Evolutionary conservation across 2,797 vertebrate species (phyloP).

Genomic region (Sarcophilus harrisii): DNA sequence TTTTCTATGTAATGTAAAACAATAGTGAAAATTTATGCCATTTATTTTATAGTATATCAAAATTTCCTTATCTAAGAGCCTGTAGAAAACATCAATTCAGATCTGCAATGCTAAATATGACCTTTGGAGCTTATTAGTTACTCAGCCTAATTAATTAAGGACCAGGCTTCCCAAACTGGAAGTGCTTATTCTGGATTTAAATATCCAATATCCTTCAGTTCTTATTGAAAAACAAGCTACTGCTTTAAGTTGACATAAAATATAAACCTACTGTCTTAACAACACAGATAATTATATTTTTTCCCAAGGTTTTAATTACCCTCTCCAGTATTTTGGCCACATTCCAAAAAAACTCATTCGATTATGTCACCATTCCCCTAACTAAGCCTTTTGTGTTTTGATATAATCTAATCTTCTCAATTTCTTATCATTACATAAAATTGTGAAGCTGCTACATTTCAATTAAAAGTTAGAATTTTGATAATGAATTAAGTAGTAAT

Average conservation of each 20-base stretch:
- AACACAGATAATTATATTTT: slow-evolving; percentile 79
- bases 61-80: slow-evolving; percentile 14
- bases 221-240: slow-evolving; percentile 59
- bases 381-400: slow-evolving; percentile 72
- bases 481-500: slow-evolving; percentile 1
- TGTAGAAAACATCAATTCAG: slow-evolving; percentile 24
- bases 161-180: slow-evolving; percentile 56
- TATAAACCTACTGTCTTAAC: slow-evolving; percentile 75
- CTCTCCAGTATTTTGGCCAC: slow-evolving; percentile 65
- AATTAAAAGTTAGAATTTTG: slow-evolving; percentile 62
- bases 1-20: background rate
- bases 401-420: slow-evolving; percentile 76
- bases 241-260: slow-evolving; percentile 73
- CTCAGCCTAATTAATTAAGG: slow-evolving; percentile 42
- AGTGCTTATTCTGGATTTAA: slow-evolving; percentile 65
- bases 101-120: slow-evolving; percentile 54
- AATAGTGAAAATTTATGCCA: slow-evolving; percentile 39
- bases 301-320: slow-evolving; percentile 77
- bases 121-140: slow-evolving; percentile 52
- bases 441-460: slow-evolving; percentile 59
- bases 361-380: slow-evolving; percentile 64
- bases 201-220: slow-evolving; percentile 53
- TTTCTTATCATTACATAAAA: slow-evolving; percentile 57
- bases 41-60: slow-evolving; percentile 44
- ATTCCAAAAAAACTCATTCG: slow-evolving; percentile 76